A percentile compares a stretch with the other conserved stretches of the same genome.
These are phyloP conservation scores for Ctenopoma kingsleyae DNA, from an alignment of 2,797 vertebrate species.

Conservation along the genomic window DNA sequence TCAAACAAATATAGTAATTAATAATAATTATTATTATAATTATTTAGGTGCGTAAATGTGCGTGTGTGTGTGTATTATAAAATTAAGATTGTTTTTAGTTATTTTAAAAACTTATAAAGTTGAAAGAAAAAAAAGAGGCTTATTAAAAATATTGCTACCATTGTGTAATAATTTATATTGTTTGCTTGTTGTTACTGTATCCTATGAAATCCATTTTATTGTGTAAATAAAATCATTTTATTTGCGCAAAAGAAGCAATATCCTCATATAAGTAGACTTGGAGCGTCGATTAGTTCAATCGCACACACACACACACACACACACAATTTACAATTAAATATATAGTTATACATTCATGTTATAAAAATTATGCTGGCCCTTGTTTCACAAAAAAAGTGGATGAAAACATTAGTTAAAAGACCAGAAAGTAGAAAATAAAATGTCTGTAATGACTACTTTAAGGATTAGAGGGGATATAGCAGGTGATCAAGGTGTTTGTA, in stretches of 20 bases:
- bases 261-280: neutral
- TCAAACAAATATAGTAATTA: neutral
- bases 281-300: too few species aligned
- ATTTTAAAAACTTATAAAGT: neutral
- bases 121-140: neutral
- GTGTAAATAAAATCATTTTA: too few species aligned
- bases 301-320: too few species aligned
- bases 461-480: conserved; percentile 60
- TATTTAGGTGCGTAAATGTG: neutral
- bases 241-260: neutral
- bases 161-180: neutral
- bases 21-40: neutral
- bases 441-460: conserved; percentile 19
- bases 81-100: neutral
- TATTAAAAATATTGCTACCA: neutral
- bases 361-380: too few species aligned
- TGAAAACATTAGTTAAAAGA: conserved; percentile 11
- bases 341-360: too few species aligned
- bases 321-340: too few species aligned
- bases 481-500: conserved; percentile 76
- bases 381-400: neutral
- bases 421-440: conserved; percentile 18
- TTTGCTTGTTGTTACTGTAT: neutral
- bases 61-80: neutral
- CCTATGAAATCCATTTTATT: neutral